Base-by-base conservation (phyloP, 2,797 vertebrate genomes). In the Crenuchus spilurus region DNA sequence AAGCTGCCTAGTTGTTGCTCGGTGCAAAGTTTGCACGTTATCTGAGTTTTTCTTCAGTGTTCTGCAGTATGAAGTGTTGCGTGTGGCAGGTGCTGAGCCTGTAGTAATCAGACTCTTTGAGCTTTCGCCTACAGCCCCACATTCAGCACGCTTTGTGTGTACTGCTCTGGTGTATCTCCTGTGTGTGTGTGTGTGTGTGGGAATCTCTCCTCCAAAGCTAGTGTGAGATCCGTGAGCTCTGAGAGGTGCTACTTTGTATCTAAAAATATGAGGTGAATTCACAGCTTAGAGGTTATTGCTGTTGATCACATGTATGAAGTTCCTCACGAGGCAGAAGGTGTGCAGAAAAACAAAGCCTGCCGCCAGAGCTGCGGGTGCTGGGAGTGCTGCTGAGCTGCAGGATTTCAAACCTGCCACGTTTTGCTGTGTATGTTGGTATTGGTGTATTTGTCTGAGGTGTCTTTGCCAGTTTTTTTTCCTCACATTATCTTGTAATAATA, bases 201-300 rank as follows among this genome's bases (percentile, higher is more conserved):
- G 76, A 82, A 82, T 80, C 61, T 80, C 75, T 83, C 74, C 82
- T 79, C 49, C 58, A 78, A 30, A 14, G 49, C 31, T 14, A 42
- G 79, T 35, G 74, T 54, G 65, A 70, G 58, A 68, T 70, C 68
- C 49, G 51, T 69, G 37, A 46, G 76, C 60, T 31, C 54, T 30
- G 49, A 42, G 63, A 83, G 35, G 67, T 77, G 64, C 82, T 77
- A 75, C 70, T 72, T 78, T 66, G 71, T 49, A 55, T 75, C 74
- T 83, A 80, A 82, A 84, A 72, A 74, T 74, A 83, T 13, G 44
- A 69, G 54, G 66, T 63, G 76, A 55, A 65, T 66, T 79, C 72
- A 81, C 80, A 77, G 79, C 77, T 77, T 64, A 2, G 48, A 42
- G 44, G 18, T 54, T 74, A 51, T 46, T 62, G 35, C 61, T 35